Evolutionary conservation across 1,140 invertebrate genomes (phyloP).

Genomic region (Leptopilina boulardi): DNA sequence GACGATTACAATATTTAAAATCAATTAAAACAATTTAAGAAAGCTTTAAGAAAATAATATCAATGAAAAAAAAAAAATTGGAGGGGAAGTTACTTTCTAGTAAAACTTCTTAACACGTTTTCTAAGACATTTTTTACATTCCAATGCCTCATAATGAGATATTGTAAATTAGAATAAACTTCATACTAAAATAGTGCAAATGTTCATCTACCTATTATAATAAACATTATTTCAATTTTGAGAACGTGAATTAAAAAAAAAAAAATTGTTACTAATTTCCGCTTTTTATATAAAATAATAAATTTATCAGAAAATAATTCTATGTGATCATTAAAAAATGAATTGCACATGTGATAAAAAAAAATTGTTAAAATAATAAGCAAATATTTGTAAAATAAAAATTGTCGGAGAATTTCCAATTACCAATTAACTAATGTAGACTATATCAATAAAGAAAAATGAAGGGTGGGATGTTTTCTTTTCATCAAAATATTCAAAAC

Average conservation of each 20-base stretch:
- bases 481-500: background rate
- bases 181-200: background rate
- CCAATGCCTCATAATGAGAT: background rate
- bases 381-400: no score
- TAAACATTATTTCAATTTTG: no score
- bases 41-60: background rate
- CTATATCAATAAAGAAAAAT: background rate
- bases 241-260: background rate
- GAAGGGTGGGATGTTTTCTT: background rate
- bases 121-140: constrained; percentile 23
- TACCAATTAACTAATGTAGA: background rate
- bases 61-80: background rate
- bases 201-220: background rate
- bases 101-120: background rate
- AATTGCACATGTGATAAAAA: no score
- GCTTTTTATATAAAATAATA: background rate
- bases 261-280: background rate
- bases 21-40: background rate
- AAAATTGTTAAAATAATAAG: background rate
- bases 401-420: no score
- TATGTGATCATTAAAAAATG: no score
- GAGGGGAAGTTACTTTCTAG: background rate
- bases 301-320: background rate
- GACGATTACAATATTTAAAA: background rate
- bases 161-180: background rate